Percentiles rank a stretch among this genome's conserved stretches.
Evolutionary conservation across 1,140 invertebrate species (phyloP).

Genomic region (Cotesia glomerata): DNA sequence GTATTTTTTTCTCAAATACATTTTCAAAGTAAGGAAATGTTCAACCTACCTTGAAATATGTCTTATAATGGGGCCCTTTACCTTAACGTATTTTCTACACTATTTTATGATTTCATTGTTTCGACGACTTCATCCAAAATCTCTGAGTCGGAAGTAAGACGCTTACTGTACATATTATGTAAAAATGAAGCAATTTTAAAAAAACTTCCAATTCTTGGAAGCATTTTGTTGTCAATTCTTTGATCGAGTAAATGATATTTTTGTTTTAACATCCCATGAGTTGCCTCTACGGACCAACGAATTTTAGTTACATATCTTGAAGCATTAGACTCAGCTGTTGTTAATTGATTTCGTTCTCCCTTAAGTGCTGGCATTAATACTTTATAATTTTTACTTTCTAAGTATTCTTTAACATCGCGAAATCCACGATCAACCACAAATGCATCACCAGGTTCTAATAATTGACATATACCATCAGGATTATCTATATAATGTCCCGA

Average conservation of each 20-base stretch:
- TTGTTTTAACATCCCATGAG: too few species aligned
- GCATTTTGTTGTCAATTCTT: conserved; percentile 42
- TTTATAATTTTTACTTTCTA: conserved; percentile 36
- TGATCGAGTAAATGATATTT: conserved; percentile 43
- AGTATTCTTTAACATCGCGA: conserved; percentile 32
- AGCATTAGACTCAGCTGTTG: too few species aligned
- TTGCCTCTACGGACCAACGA: too few species aligned
- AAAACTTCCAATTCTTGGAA: conserved; percentile 25
- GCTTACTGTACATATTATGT: not conserved
- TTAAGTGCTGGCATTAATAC: too few species aligned
- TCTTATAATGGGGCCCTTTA: not conserved
- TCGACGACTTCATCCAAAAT: too few species aligned
- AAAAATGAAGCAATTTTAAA: not conserved
- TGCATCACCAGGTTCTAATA: too few species aligned
- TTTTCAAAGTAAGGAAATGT: not conserved
- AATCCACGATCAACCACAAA: too few species aligned
- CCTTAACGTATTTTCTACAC: not conserved
- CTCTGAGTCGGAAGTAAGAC: too few species aligned
- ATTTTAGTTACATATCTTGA: too few species aligned
- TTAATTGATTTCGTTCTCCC: too few species aligned
- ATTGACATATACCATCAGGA: too few species aligned
- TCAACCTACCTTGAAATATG: not conserved
- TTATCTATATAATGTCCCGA: too few species aligned
- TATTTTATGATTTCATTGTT: not conserved
- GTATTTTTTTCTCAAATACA: not conserved